phyloP scores from a whole-genome alignment of 2,888 invertebrate genomes.

The Gryllus longicercus region DNA sequence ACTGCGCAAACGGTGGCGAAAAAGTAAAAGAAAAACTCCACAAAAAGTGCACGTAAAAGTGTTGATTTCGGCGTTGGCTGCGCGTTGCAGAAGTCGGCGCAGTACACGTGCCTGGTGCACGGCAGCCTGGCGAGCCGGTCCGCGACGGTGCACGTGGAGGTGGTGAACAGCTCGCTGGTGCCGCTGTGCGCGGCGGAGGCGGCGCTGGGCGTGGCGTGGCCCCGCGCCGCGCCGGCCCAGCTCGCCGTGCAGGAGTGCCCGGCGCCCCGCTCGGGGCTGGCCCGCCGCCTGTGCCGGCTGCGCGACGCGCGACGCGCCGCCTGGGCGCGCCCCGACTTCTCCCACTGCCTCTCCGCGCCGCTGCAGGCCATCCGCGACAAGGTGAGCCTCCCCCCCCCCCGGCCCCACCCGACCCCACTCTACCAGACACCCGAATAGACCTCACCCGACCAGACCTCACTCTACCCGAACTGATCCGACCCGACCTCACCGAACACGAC shows the following conservation, averaged over 20 bases:
- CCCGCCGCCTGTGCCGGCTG: conserved; percentile 57
- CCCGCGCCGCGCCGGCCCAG: conserved; percentile 69
- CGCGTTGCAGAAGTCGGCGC: conserved; percentile 64
- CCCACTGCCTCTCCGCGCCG: conserved; percentile 53
- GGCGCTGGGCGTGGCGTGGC: conserved; percentile 58
- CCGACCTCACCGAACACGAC: not conserved
- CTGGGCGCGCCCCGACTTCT: conserved; percentile 75
- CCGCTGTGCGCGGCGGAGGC: conserved; percentile 53
- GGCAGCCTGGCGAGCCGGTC: conserved; percentile 51
- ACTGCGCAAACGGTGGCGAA: not conserved
- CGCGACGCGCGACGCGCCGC: conserved; percentile 61
- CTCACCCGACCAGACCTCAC: no score
- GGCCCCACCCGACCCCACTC: no score
- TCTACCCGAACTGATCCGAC: not conserved
- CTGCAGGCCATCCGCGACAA: conserved; percentile 29
- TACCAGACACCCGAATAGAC: no score
- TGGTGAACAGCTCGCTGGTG: conserved; percentile 58
- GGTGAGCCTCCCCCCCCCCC: conserved; percentile 23
- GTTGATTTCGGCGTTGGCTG: not conserved
- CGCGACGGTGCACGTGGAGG: conserved; percentile 60
- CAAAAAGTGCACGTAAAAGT: not conserved
- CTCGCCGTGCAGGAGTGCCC: conserved; percentile 64
- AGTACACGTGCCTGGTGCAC: conserved; percentile 70
- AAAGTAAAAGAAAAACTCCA: not conserved
- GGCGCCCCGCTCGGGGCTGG: conserved; percentile 52